These are phyloP conservation scores for Siniperca chuatsi DNA, from an alignment of 2,113 vertebrate genomes.

Conservation along the genomic window DNA sequence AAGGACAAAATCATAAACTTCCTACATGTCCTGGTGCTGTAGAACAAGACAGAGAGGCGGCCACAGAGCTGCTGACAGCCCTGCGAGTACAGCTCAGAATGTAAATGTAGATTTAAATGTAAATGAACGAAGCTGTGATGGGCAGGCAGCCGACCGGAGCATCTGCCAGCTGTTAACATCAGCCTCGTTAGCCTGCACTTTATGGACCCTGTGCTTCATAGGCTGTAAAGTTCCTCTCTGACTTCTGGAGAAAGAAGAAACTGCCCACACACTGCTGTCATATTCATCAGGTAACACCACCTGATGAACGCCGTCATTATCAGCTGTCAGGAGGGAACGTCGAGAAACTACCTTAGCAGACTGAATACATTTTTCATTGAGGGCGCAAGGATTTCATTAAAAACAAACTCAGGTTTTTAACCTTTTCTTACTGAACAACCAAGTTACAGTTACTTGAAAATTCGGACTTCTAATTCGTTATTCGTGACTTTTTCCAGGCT, in stretches of 20 bases:
- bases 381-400: too few relatives aligned
- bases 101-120: neutral
- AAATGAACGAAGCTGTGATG: neutral
- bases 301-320: neutral
- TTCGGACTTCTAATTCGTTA: too few relatives aligned
- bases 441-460: too few relatives aligned
- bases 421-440: too few relatives aligned
- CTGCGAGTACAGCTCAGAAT: neutral
- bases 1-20: neutral
- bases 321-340: neutral
- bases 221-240: neutral
- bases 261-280: neutral
- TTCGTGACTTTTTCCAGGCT: too few relatives aligned
- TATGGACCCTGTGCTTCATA: neutral
- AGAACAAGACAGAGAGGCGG: neutral
- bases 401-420: too few relatives aligned
- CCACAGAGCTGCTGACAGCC: neutral
- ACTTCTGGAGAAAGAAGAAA: neutral
- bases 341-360: neutral
- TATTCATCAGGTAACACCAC: conserved; percentile 16
- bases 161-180: conserved; percentile 25
- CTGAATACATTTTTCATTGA: too few relatives aligned
- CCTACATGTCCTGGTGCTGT: neutral
- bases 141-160: neutral
- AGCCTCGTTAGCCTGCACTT: conserved; percentile 12